A percentile compares a stretch with the other conserved stretches of the same genome.
These are phyloP conservation scores for Brachionus paranguensis DNA, from an alignment of 1,140 invertebrate genomes.

Conservation along the genomic window DNA sequence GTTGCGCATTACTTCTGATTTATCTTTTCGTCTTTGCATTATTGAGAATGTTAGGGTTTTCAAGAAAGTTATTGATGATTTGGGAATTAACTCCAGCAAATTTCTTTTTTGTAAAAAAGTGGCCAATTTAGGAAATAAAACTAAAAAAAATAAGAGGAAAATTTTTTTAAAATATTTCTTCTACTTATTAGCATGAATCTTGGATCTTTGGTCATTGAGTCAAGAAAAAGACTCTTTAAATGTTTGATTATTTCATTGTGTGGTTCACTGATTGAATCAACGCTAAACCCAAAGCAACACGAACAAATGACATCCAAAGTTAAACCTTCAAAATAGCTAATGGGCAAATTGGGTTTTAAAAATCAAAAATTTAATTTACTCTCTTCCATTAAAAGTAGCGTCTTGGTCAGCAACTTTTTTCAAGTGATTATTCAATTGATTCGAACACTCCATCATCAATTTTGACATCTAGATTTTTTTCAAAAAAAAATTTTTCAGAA, in stretches of 20 bases:
- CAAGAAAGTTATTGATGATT: not conserved
- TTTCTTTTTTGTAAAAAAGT: slow-evolving; percentile 1
- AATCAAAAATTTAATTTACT: not conserved
- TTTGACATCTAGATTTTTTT: not conserved
- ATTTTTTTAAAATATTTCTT: not conserved
- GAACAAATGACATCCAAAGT: slow-evolving; percentile 27
- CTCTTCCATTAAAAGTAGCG: not conserved
- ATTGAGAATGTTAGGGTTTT: not conserved
- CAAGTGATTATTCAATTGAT: not conserved
- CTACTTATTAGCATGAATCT: slow-evolving; percentile 12
- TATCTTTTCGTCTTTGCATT: not conserved
- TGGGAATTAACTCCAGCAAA: not conserved
- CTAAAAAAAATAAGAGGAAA: not conserved
- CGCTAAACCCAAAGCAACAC: slow-evolving; percentile 6
- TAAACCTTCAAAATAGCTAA: not conserved
- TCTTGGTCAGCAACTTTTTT: not conserved
- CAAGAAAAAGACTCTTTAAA: not conserved
- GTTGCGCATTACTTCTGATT: not conserved
- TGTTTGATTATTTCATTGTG: slow-evolving; percentile 1
- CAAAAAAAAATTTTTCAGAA: not conserved
- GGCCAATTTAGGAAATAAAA: not conserved
- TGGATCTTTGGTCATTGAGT: not conserved
- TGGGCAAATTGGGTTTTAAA: not conserved
- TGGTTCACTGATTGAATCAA: slow-evolving; percentile 3
- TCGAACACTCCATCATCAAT: slow-evolving; percentile 18